Evolutionary conservation across 2,888 invertebrate genomes (phyloP).

Genomic region (Amblyjoppa fuscipennis): DNA sequence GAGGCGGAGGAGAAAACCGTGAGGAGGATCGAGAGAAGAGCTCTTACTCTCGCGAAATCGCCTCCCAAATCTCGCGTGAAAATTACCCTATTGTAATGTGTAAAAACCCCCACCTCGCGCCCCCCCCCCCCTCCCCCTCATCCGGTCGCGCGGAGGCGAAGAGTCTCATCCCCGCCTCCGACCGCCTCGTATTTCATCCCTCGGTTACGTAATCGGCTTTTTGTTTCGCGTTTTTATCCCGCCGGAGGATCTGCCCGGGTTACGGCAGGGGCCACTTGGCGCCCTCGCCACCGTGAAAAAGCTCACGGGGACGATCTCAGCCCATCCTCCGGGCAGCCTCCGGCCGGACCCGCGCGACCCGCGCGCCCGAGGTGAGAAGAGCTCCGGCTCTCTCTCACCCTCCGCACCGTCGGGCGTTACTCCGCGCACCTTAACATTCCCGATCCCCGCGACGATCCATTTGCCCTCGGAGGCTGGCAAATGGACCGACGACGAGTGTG

Average conservation of each 20-base stretch:
- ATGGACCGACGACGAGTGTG: slow-evolving; percentile 5
- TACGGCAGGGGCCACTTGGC: slow-evolving; percentile 63
- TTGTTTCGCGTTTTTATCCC: slow-evolving; percentile 84
- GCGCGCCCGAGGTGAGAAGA: slow-evolving; percentile 65
- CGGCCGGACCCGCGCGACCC: slow-evolving; percentile 62
- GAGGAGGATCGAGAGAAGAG: slow-evolving; percentile 45
- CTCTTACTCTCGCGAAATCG: slow-evolving; percentile 81
- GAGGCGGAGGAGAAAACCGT: slow-evolving; percentile 15
- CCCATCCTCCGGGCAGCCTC: slow-evolving; percentile 35
- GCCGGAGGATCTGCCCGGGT: slow-evolving; percentile 70
- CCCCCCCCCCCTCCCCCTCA: slow-evolving; percentile 66
- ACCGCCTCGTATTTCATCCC: slow-evolving; percentile 82
- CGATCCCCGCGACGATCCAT: slow-evolving; percentile 45
- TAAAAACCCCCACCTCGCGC: slow-evolving; percentile 30
- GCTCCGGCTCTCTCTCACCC: slow-evolving; percentile 18
- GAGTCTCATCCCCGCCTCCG: slow-evolving; percentile 24
- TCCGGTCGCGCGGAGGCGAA: slow-evolving; percentile 47
- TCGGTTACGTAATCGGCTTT: slow-evolving; percentile 85
- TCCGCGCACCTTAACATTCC: slow-evolving; percentile 69
- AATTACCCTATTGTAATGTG: slow-evolving; percentile 84
- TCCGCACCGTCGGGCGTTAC: not conserved
- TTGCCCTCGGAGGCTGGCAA: slow-evolving; percentile 30
- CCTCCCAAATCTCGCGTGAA: slow-evolving; percentile 85
- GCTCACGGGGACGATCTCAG: slow-evolving; percentile 35
- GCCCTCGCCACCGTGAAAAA: slow-evolving; percentile 50